Evolutionary conservation across 1,140 invertebrate species (phyloP).

Genomic region (Lasioglossum albipes): DNA sequence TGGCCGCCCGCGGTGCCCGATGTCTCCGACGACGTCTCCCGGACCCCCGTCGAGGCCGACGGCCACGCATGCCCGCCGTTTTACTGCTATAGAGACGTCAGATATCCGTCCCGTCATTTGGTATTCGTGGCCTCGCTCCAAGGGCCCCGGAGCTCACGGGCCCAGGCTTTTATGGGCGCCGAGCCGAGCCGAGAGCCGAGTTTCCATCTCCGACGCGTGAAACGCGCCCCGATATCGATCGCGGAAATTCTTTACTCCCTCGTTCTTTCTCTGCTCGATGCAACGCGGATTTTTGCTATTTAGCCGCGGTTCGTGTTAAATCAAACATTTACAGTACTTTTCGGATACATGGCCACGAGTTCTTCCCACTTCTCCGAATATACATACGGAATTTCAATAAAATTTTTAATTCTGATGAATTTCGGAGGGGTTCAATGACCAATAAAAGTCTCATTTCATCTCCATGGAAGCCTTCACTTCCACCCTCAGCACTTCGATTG

Average conservation of each 20-base stretch:
- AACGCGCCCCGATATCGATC: conserved; percentile 17
- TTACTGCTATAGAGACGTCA: conserved; percentile 79
- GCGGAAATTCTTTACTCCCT: not conserved
- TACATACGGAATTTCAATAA: too few relatives aligned
- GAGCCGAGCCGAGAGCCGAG: not conserved
- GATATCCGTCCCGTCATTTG: conserved; percentile 76
- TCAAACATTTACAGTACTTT: too few relatives aligned
- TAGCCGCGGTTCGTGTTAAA: too few relatives aligned
- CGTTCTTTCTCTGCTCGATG: not conserved
- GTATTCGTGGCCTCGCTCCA: conserved; percentile 48
- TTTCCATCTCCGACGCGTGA: conserved; percentile 13
- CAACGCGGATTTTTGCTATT: too few relatives aligned
- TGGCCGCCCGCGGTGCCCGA: conserved; percentile 76
- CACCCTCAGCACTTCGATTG: too few relatives aligned
- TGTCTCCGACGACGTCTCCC: conserved; percentile 79
- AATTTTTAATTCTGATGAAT: too few relatives aligned
- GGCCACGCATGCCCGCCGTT: conserved; percentile 72
- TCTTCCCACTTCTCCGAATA: too few relatives aligned
- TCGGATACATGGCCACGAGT: too few relatives aligned
- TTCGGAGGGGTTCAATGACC: too few relatives aligned
- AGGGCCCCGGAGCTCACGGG: not conserved
- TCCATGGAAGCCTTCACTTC: too few relatives aligned
- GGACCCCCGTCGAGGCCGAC: conserved; percentile 73
- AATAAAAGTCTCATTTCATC: too few relatives aligned
- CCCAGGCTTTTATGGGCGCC: conserved; percentile 11